phyloP scores from a whole-genome alignment of 1,140 invertebrate species.

The Drosophila murphyi region DNA sequence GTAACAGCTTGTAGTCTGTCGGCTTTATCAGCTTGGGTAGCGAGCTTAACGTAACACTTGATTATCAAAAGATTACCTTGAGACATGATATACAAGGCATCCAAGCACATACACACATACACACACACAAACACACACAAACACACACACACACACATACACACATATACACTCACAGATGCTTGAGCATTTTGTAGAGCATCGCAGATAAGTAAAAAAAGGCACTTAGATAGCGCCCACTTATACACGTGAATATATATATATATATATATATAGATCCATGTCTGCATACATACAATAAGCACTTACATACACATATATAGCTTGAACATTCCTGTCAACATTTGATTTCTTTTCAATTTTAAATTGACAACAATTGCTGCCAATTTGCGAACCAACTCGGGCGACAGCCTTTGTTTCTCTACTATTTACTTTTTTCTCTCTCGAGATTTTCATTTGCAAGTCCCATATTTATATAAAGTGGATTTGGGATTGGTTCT shows the following conservation, averaged over 20 bases:
- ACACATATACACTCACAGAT: neutral
- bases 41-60: slow-evolving; percentile 45
- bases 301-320: slow-evolving; percentile 16
- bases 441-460: slow-evolving; percentile 7
- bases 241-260: neutral
- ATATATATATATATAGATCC: slow-evolving; percentile 16
- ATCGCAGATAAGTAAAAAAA: slow-evolving; percentile 68
- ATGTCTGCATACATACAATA: slow-evolving; percentile 22
- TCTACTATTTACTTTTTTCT: neutral
- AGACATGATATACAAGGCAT: slow-evolving; percentile 61
- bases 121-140: slow-evolving; percentile 7
- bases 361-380: slow-evolving; percentile 81
- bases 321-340: slow-evolving; percentile 49
- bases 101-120: slow-evolving; percentile 14
- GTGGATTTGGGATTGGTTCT: slow-evolving; percentile 19
- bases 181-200: slow-evolving; percentile 48
- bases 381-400: slow-evolving; percentile 58
- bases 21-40: slow-evolving; percentile 26
- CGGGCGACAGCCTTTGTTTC: slow-evolving; percentile 9
- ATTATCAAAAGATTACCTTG: slow-evolving; percentile 78
- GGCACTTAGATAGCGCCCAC: slow-evolving; percentile 52
- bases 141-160: neutral
- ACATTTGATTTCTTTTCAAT: slow-evolving; percentile 82
- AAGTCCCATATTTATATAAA: slow-evolving; percentile 11
- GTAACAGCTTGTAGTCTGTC: neutral